Conservation (phyloP, 2,888 invertebrate genomes). For the Merodon equestris region DNA sequence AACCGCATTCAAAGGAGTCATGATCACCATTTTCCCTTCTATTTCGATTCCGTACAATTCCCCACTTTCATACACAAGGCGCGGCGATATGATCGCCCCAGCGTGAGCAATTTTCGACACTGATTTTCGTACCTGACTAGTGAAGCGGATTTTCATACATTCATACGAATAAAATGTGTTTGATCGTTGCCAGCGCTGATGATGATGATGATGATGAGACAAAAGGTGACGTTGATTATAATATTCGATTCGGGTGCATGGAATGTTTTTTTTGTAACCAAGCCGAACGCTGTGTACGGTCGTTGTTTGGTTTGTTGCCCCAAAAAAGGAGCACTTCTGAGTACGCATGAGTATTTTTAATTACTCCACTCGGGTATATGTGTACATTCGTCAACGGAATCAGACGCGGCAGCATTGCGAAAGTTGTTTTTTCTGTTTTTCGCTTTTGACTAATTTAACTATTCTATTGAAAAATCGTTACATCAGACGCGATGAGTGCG, state of each 20-base stretch:
- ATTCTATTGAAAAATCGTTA: constrained; percentile 49
- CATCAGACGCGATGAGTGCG: constrained; percentile 32
- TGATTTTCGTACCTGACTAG: constrained; percentile 55
- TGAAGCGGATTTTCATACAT: constrained; percentile 42
- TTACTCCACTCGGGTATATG: constrained; percentile 27
- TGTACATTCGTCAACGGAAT: constrained; percentile 29
- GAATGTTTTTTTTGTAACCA: constrained; percentile 34
- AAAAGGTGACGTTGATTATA: constrained; percentile 56
- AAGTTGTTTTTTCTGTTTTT: constrained; percentile 30
- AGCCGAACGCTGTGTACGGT: constrained; percentile 6
- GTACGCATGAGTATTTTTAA: constrained; percentile 63
- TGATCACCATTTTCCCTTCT: constrained; percentile 50
- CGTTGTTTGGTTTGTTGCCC: constrained; percentile 55
- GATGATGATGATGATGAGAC: constrained; percentile 27
- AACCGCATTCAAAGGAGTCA: constrained; percentile 72
- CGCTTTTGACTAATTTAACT: constrained; percentile 42
- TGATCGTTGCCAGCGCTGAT: no score
- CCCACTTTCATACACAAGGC: constrained; percentile 20
- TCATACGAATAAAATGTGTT: neutral
- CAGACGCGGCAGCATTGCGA: constrained; percentile 33
- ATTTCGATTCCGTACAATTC: constrained; percentile 12
- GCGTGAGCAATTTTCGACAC: constrained; percentile 58
- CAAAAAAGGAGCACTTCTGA: constrained; percentile 59
- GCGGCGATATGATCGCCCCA: constrained; percentile 17
- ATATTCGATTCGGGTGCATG: constrained; percentile 46